Conservation (phyloP, 2,888 invertebrate genomes). For the Chloroclysta siterata region DNA sequence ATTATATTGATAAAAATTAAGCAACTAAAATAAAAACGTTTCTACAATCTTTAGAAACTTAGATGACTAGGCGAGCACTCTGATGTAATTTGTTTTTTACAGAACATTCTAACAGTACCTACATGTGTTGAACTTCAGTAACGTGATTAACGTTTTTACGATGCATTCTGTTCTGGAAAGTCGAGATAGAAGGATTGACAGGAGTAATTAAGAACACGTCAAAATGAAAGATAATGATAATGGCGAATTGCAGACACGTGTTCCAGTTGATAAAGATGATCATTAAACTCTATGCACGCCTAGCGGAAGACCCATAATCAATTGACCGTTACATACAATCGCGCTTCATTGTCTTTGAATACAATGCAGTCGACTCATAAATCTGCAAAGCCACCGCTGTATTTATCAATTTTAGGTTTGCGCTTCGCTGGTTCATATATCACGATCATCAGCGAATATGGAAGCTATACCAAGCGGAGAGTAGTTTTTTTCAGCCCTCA, state of each 20-base stretch:
- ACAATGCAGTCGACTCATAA: constrained; percentile 15
- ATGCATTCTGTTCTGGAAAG: constrained; percentile 31
- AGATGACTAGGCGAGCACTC: constrained; percentile 9
- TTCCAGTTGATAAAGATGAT: constrained; percentile 27
- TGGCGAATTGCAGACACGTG: constrained; percentile 33
- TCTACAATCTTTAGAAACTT: constrained; percentile 10
- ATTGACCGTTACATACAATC: constrained; percentile 12
- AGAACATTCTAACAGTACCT: constrained; percentile 24
- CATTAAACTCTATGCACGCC: constrained; percentile 29
- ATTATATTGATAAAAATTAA: constrained; percentile 5
- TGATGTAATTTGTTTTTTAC: constrained; percentile 21
- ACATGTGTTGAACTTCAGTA: constrained; percentile 25
- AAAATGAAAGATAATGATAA: constrained; percentile 35
- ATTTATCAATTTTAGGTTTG: constrained; percentile 18
- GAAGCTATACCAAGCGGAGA: constrained; percentile 5
- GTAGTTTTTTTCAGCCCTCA: neutral
- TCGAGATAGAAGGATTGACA: constrained; percentile 32
- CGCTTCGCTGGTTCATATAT: constrained; percentile 12
- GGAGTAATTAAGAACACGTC: constrained; percentile 40
- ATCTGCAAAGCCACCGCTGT: constrained; percentile 8
- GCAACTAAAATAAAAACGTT: constrained; percentile 4
- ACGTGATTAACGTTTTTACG: constrained; percentile 31
- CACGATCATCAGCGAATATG: neutral
- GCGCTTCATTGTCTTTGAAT: constrained; percentile 22
- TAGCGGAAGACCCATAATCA: constrained; percentile 19